Percentiles rank a stretch among this genome's conserved stretches.
phyloP scores from a whole-genome alignment of 1,140 invertebrate species.

The Eupristina koningsbergeri region DNA sequence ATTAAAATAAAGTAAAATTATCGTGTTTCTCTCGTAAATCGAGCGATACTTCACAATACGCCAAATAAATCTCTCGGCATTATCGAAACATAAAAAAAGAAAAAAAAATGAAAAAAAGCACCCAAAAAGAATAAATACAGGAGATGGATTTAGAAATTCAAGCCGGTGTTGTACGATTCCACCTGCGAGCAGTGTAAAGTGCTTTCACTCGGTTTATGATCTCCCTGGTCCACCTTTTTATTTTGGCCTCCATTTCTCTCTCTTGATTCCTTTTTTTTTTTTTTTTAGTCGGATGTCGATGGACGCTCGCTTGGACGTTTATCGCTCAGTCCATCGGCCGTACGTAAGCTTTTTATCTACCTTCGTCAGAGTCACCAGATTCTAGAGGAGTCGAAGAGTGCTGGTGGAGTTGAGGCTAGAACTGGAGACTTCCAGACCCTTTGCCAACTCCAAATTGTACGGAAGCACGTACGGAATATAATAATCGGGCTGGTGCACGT shows the following conservation, averaged over 20 bases:
- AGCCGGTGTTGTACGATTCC: conserved; percentile 20
- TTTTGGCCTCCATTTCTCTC: background rate
- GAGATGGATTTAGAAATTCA: conserved; percentile 23
- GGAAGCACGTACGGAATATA: conserved; percentile 47
- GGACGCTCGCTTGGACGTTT: conserved; percentile 3
- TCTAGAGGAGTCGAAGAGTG: no score
- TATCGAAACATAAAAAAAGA: conserved; percentile 35
- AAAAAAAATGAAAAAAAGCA: no score
- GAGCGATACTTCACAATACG: conserved; percentile 16
- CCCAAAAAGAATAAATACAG: background rate
- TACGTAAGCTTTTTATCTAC: conserved; percentile 48
- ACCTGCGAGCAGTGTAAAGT: conserved; percentile 19
- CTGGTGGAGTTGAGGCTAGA: background rate
- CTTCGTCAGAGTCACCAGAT: background rate
- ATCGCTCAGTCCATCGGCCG: conserved; percentile 34
- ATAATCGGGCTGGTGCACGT: conserved; percentile 27
- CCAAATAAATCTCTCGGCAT: conserved; percentile 44
- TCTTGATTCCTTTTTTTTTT: background rate
- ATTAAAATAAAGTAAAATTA: conserved; percentile 44
- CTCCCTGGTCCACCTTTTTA: conserved; percentile 23
- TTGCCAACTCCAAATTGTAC: conserved; percentile 36
- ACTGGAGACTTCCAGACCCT: background rate
- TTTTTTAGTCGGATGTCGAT: background rate
- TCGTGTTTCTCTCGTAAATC: conserved; percentile 33
- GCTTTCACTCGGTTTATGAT: conserved; percentile 41